Conservation (phyloP, 2,797 vertebrate genomes). For the Scleropages formosus region DNA sequence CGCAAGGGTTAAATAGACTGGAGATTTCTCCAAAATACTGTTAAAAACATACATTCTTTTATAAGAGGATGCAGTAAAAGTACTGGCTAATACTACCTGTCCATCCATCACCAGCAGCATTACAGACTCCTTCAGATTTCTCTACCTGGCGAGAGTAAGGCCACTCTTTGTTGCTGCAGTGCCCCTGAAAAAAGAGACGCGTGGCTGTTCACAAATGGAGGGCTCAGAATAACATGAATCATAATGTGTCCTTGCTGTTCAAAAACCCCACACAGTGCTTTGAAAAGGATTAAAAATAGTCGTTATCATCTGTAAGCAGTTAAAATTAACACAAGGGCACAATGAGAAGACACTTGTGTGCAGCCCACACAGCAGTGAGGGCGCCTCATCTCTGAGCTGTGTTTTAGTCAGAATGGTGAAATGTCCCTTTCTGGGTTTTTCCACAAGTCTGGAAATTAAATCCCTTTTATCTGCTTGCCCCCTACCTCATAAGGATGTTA, state of each 20-base stretch:
- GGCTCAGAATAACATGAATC: neutral
- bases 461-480: no score
- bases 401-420: neutral
- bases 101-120: no score
- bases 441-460: no score
- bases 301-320: slow-evolving; percentile 55
- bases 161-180: slow-evolving; percentile 45
- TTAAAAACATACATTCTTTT: no score
- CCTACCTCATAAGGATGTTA: no score
- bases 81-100: no score
- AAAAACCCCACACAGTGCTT: slow-evolving; percentile 55
- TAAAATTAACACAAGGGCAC: slow-evolving; percentile 50
- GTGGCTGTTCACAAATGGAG: no score
- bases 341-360: slow-evolving; percentile 42
- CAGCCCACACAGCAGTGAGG: slow-evolving; percentile 43
- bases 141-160: no score
- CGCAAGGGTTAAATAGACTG: no score
- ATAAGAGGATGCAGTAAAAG: no score
- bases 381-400: slow-evolving; percentile 44
- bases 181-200: neutral
- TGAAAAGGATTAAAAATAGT: slow-evolving; percentile 65
- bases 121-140: no score
- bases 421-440: neutral
- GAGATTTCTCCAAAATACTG: no score
- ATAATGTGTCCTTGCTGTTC: neutral